Percentiles rank a stretch among this genome's conserved stretches.
Conservation (phyloP, 1,140 invertebrate genomes). For the Trichonephila clavata region DNA sequence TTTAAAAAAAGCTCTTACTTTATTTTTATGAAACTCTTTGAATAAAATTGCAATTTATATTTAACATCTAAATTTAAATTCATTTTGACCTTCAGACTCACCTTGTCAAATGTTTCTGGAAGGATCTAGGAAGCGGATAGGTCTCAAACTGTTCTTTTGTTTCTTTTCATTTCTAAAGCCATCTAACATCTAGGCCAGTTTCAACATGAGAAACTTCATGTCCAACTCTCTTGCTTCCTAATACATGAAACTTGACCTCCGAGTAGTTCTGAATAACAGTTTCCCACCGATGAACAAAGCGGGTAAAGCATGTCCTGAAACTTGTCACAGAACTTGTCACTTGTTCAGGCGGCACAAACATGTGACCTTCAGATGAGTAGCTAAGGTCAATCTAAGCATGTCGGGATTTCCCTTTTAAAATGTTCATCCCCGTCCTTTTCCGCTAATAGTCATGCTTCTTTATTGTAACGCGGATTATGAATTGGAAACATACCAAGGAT, state of each 20-base stretch:
- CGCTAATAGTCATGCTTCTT: not conserved
- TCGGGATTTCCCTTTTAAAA: conserved; percentile 9
- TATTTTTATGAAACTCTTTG: not conserved
- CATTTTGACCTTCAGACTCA: conserved; percentile 48
- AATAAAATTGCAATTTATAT: not conserved
- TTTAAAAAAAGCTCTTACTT: too few relatives aligned
- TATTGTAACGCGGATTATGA: not conserved
- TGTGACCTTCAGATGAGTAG: not conserved
- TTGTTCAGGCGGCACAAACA: conserved; percentile 26
- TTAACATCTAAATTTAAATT: not conserved
- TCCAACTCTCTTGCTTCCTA: not conserved
- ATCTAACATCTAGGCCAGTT: conserved; percentile 57
- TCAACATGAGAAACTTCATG: conserved; percentile 47
- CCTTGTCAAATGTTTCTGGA: not conserved
- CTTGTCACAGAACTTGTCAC: not conserved
- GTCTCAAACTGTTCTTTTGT: not conserved
- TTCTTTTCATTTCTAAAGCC: not conserved
- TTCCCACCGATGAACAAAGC: conserved; percentile 53
- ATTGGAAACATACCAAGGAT: not conserved
- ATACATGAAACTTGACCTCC: conserved; percentile 59
- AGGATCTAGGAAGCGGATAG: conserved; percentile 42
- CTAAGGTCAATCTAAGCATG: conserved; percentile 31
- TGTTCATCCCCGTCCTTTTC: not conserved
- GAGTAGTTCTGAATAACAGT: not conserved
- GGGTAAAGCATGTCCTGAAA: not conserved